phyloP scores from a whole-genome alignment of 2,888 invertebrate genomes.

The Brenthis daphne region DNA sequence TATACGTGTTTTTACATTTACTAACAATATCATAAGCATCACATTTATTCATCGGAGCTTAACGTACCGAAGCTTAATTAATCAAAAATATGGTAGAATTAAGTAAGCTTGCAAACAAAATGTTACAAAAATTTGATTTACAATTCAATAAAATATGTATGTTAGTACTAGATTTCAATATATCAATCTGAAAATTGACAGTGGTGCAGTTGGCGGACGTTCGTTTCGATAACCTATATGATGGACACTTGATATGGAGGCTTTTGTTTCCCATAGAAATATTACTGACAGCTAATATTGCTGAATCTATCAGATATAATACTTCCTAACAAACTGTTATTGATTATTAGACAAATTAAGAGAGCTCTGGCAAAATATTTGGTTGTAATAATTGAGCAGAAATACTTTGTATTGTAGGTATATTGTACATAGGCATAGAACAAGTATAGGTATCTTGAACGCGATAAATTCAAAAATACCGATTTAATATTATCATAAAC shows the following conservation, averaged over 20 bases:
- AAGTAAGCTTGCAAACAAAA: neutral
- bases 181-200: constrained; percentile 39
- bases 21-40: too few relatives aligned
- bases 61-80: neutral
- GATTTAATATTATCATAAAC: too few relatives aligned
- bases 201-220: constrained; percentile 34
- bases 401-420: neutral
- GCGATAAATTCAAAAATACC: too few relatives aligned
- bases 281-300: constrained; percentile 17
- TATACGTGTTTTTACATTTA: too few relatives aligned
- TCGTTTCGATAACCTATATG: constrained; percentile 33
- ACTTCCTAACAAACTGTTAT: constrained; percentile 4
- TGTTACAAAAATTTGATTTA: constrained; percentile 10
- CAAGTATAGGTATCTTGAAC: too few relatives aligned
- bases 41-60: too few relatives aligned
- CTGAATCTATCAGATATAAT: constrained; percentile 2
- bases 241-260: constrained; percentile 33
- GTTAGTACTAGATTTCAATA: constrained; percentile 30
- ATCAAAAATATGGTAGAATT: too few relatives aligned
- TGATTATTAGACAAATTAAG: constrained; percentile 1
- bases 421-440: too few relatives aligned
- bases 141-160: constrained; percentile 23
- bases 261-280: constrained; percentile 28
- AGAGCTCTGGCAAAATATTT: neutral
- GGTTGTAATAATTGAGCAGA: neutral